phyloP scores from a whole-genome alignment of 2,888 invertebrate species.

The Sesia bembeciformis region DNA sequence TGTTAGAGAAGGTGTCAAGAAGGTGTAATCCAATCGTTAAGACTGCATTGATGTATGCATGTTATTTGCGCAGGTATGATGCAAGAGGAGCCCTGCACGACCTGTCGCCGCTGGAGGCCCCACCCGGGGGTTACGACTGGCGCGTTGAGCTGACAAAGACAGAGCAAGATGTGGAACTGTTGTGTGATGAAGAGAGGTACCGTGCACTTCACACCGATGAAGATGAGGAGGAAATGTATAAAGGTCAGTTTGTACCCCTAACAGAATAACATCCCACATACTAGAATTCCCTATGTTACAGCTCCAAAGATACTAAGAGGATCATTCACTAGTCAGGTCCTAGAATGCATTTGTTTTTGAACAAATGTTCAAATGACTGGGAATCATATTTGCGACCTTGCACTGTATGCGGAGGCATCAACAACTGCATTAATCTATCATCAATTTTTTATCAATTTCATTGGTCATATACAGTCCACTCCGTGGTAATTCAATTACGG shows the following conservation, averaged over 20 bases:
- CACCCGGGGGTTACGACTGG: conserved; percentile 80
- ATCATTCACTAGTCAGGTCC: too few species aligned
- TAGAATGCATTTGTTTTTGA: too few species aligned
- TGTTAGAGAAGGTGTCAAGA: too few species aligned
- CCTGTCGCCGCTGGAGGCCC: conserved; percentile 85
- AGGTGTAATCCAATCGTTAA: neutral
- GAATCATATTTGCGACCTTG: too few species aligned
- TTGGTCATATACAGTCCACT: too few species aligned
- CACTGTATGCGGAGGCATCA: too few species aligned
- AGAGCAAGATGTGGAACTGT: conserved; percentile 87
- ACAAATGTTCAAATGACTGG: too few species aligned
- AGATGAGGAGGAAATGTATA: conserved; percentile 90
- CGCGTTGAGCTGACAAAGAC: conserved; percentile 79
- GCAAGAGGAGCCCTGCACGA: conserved; percentile 94
- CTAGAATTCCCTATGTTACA: too few species aligned
- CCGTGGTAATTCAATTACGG: too few species aligned
- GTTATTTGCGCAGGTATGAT: conserved; percentile 85
- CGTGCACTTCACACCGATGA: conserved; percentile 90
- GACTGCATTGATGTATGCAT: conserved; percentile 4
- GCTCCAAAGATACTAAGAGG: too few species aligned
- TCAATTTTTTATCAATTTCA: too few species aligned
- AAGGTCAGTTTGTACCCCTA: conserved; percentile 76
- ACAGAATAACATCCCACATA: neutral
- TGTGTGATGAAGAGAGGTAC: conserved; percentile 97
- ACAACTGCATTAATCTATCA: too few species aligned